Evolutionary conservation across 2,888 invertebrate species (phyloP).

Genomic region (Plagodis pulveraria): DNA sequence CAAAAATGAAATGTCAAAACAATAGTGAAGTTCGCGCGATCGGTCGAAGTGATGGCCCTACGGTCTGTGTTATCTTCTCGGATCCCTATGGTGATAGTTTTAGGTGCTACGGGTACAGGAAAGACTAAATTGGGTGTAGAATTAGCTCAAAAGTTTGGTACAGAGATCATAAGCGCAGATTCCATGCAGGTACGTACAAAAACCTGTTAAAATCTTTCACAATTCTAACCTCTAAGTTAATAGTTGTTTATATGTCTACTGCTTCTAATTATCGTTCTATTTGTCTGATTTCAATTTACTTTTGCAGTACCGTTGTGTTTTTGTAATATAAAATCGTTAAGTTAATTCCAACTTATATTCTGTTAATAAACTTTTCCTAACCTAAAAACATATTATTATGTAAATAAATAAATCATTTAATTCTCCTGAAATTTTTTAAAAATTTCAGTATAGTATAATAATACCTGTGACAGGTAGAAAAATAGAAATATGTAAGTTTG

Average conservation of each 20-base stretch:
- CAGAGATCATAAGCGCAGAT: conserved; percentile 98
- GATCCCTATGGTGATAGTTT: conserved; percentile 92
- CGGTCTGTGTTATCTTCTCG: conserved; percentile 68
- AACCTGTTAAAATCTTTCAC: conserved; percentile 9
- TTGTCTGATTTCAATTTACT: neutral
- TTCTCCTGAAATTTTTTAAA: no score
- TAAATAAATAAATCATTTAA: no score
- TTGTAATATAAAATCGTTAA: no score
- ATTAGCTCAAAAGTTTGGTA: conserved; percentile 92
- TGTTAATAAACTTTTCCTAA: no score
- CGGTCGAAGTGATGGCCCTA: conserved; percentile 66
- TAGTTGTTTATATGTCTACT: neutral
- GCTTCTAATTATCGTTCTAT: neutral
- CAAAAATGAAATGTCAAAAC: conserved; percentile 56
- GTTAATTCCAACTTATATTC: no score
- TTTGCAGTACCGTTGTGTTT: neutral
- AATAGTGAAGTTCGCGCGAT: conserved; percentile 76
- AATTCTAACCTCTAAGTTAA: conserved; percentile 61
- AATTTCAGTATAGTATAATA: no score
- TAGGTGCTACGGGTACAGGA: conserved; percentile 98
- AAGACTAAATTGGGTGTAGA: conserved; percentile 98
- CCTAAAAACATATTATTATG: no score
- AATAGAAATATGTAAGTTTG: no score
- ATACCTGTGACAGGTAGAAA: no score
- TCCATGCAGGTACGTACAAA: conserved; percentile 96